Base-by-base conservation (phyloP, 2,888 invertebrate genomes). In the Coleophora flavipennella region DNA sequence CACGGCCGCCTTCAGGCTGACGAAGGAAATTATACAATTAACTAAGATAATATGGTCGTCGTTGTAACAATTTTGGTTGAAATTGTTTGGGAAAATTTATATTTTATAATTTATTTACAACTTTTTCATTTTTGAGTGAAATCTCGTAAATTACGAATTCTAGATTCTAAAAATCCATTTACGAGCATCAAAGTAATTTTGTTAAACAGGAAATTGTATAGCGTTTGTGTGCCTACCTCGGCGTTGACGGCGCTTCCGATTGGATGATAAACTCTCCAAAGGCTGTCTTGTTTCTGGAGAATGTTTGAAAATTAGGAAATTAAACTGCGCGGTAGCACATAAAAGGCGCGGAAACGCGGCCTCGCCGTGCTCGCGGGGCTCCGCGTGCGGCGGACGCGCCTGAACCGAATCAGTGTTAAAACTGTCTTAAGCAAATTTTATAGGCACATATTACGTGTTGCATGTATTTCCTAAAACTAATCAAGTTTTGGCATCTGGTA, bases 221-320 rank as follows among this genome's bases (percentile, higher is more conserved):
- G 59, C 67, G 65, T 67, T 74, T 71, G 66, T 71, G 66, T 71
- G 59, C 53, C 59, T 56, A 64, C 64, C 63, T 67, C 67, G 60
- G 58, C 51, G 65, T 58, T 67, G 69, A 65, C 69, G 67, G 55
- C 53, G 68, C 74, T 81, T 83, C 83, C 83, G 79, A 80, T 81
- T 77, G 58, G 71, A 77, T 78, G 73, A 81, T 77, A 69, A 75
- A 78, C 66, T 75, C 70, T 61, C 52, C 60, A 59, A 62, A 56
- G 59, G 64, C 59, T 62, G 68, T 65, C 74, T 72, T 71, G 68
- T 76, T 66, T 68, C 53, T 63, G 62, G 57, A 61, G 61, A 67
- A 67, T 63, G 67, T 76, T 75, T 74, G 67, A 64, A 72, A 77
- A 80, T 83, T 79, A 77, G 80, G 80, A 81, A 83, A 83, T 83